Evolutionary conservation across 2,888 invertebrate genomes (phyloP).

Genomic region (Adelphocoris suturalis): DNA sequence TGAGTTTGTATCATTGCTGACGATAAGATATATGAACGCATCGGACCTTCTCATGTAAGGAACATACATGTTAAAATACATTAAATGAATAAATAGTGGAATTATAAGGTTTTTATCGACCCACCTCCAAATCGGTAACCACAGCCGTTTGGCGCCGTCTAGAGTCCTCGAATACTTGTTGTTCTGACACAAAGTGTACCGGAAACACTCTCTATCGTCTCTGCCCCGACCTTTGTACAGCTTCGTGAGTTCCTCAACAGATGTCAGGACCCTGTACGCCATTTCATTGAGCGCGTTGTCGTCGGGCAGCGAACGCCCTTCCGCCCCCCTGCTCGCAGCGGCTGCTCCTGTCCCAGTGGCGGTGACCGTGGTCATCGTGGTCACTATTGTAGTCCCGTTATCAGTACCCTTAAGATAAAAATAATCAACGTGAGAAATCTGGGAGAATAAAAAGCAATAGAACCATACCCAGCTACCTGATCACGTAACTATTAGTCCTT

Average conservation of each 20-base stretch:
- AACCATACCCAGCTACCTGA: too few species aligned
- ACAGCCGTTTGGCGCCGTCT: conserved; percentile 82
- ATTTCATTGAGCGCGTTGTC: conserved; percentile 80
- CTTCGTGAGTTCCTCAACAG: conserved; percentile 77
- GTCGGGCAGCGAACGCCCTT: conserved; percentile 58
- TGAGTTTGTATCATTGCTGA: too few species aligned
- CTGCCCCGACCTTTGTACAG: conserved; percentile 7
- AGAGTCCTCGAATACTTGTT: conserved; percentile 83
- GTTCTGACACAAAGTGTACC: conserved; percentile 84
- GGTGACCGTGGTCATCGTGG: conserved; percentile 68
- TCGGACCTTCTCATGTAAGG: too few species aligned
- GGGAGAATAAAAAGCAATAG: too few species aligned
- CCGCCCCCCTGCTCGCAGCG: conserved; percentile 26
- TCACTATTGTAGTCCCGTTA: conserved; percentile 65
- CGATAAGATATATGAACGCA: too few species aligned
- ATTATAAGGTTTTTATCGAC: too few species aligned
- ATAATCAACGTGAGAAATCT: too few species aligned
- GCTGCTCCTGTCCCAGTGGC: conserved; percentile 40
- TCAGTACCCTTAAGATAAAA: conserved; percentile 59
- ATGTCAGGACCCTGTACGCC: conserved; percentile 80
- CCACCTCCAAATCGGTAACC: conserved; percentile 89
- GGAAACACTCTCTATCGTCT: conserved; percentile 80
- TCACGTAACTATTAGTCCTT: too few species aligned
- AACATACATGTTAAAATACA: too few species aligned
- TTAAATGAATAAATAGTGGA: too few species aligned